Evolutionary conservation across 2,888 invertebrate genomes (phyloP).

Genomic region (Venustoraphidia nigricollis): DNA sequence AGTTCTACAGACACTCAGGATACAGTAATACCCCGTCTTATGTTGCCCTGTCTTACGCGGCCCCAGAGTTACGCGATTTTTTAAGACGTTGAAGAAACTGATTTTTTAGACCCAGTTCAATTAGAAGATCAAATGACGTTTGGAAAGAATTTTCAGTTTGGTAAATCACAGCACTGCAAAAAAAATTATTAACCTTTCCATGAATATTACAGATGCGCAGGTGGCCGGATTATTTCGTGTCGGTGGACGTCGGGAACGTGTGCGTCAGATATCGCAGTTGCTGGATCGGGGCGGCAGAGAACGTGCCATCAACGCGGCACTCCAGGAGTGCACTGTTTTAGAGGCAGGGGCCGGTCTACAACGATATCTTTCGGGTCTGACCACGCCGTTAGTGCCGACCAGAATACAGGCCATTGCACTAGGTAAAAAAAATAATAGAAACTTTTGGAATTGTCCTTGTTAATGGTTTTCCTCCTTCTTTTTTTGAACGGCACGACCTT

Average conservation of each 20-base stretch:
- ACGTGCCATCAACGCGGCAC: slow-evolving; percentile 14
- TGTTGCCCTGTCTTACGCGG: no score
- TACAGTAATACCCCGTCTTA: no score
- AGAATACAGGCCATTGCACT: slow-evolving; percentile 30
- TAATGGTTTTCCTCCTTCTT: slow-evolving; percentile 8
- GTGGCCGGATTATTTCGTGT: slow-evolving; percentile 21
- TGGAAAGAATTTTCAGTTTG: no score
- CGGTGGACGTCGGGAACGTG: slow-evolving; percentile 15
- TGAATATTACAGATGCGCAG: slow-evolving; percentile 15
- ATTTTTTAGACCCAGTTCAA: no score
- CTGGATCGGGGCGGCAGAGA: slow-evolving; percentile 16
- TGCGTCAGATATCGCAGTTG: slow-evolving; percentile 16
- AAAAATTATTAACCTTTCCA: no score
- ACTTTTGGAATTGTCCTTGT: neutral
- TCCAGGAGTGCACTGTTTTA: slow-evolving; percentile 16
- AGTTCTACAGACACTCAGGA: no score
- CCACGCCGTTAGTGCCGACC: slow-evolving; percentile 27
- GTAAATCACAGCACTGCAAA: no score
- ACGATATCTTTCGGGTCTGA: slow-evolving; percentile 24
- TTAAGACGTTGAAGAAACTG: no score
- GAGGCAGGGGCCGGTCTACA: slow-evolving; percentile 30
- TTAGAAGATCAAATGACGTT: no score
- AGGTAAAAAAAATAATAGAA: slow-evolving; percentile 21
- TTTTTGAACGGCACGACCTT: slow-evolving; percentile 2
- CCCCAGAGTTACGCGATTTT: no score